Evolutionary conservation across 92 coral and sea anemone species (phyloP), one percentile per base, ranked within the genome.

Genomic region (Siderastrea radians): DNA sequence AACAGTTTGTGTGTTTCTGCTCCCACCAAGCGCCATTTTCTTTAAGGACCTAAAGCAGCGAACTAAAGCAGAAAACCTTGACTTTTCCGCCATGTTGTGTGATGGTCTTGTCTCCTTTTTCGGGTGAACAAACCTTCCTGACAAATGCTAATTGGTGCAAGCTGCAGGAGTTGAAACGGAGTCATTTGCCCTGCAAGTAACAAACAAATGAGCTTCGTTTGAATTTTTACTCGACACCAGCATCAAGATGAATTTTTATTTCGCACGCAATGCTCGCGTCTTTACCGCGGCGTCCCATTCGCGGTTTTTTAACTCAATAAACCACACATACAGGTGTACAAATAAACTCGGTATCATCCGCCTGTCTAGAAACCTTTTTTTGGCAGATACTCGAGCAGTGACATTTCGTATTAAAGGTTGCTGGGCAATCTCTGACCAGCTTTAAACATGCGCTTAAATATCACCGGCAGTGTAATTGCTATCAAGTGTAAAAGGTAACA

Each of bases 41-140:
- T 89, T 88, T 44, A 93, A 84, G 63, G 90, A 80, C 69, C 91
- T 51, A 7, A 93, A 69, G 79, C 86, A 93, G 51, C 88, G 84
- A 52, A 90, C 89, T 63, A 93, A 85, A 7, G 91, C 45, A 51
- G 87, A 68, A 12, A 93, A n/a, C 26, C 88, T 75, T n/a, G 93
- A 88, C 46, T 86, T 90, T 69, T 88, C 67, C 65, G 89, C 48
- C 95, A 93, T 93, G 84, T 51, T 74, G 53, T 52, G 11, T 11
- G 81, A 74, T 0, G 13, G 46, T 50, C 43, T 62, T 13, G 53
- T 52, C 45, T 2, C 46, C 15, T 55, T 3, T 48, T 19, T 2
- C 46, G 65, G 10, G 68, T 57, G 58, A 70, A 2, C 19, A 48
- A 59, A 9, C 5, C 58, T 57, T 53, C 15, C 7, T 8, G 61